Percentiles rank a stretch among this genome's conserved stretches.
Evolutionary conservation across 2,797 vertebrate genomes (phyloP).

Genomic region (Heterohyrax brucei): DNA sequence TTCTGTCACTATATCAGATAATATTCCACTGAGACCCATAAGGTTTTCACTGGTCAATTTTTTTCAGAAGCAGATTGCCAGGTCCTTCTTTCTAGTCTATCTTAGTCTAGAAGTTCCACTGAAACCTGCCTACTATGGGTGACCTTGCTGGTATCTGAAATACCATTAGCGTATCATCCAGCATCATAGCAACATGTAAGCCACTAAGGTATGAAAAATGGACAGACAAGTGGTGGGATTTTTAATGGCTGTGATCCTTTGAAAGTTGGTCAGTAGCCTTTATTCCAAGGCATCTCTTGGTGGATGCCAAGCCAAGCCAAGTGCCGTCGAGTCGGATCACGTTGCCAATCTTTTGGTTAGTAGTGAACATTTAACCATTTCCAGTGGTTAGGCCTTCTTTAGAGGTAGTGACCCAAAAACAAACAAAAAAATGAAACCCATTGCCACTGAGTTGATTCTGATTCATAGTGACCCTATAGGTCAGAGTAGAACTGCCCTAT

Average conservation of each 20-base stretch:
- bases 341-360: neutral
- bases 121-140: neutral
- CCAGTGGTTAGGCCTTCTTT: neutral
- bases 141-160: neutral
- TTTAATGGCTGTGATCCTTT: neutral
- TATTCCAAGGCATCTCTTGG: neutral
- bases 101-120: neutral
- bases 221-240: neutral
- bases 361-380: neutral
- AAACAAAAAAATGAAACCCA: no score
- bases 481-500: no score
- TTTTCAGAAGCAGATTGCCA: neutral
- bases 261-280: neutral
- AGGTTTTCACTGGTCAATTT: neutral
- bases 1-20: neutral
- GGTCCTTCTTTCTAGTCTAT: neutral
- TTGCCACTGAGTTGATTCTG: no score
- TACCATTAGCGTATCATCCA: neutral
- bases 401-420: no score
- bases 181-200: neutral
- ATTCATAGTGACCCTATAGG: no score
- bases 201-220: neutral
- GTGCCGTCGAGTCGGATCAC: no score
- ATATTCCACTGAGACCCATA: neutral
- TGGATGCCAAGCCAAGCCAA: no score